These are phyloP conservation scores for Tachysurus vachellii DNA, from an alignment of 2,113 vertebrate species.

Conservation along the genomic window DNA sequence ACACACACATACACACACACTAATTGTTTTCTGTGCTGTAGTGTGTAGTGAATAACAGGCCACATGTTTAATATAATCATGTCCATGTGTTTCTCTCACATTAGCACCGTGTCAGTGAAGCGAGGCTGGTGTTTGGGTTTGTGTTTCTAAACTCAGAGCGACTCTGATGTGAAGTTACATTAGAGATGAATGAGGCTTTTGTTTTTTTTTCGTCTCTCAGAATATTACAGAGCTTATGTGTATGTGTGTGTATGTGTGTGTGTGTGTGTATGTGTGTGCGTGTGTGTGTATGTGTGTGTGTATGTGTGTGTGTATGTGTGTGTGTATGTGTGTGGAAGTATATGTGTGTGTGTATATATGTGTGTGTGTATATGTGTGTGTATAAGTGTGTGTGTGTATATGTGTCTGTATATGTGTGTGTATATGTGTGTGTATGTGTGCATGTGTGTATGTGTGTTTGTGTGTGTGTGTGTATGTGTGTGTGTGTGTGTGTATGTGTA, in stretches of 20 bases:
- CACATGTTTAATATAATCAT: conserved; percentile 53
- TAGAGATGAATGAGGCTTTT: conserved; percentile 41
- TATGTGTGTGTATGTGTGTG: not conserved
- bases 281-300: too few species aligned
- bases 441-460: too few species aligned
- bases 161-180: conserved; percentile 14
- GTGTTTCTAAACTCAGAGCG: conserved; percentile 11
- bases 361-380: too few species aligned
- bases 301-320: too few species aligned
- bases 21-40: conserved; percentile 56
- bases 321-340: too few species aligned
- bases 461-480: too few species aligned
- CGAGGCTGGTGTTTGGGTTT: conserved; percentile 41
- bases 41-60: conserved; percentile 56
- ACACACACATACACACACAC: not conserved
- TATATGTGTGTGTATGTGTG: too few species aligned
- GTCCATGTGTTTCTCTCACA: conserved; percentile 51
- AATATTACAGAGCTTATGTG: not conserved
- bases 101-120: conserved; percentile 27
- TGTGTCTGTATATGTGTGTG: too few species aligned
- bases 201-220: not conserved
- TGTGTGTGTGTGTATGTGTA: too few species aligned
- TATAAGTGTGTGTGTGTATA: too few species aligned
- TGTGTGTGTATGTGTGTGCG: too few species aligned
- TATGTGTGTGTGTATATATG: too few species aligned